These are phyloP conservation scores for Mythimna loreyi DNA, from an alignment of 2,888 invertebrate genomes.

Conservation along the genomic window DNA sequence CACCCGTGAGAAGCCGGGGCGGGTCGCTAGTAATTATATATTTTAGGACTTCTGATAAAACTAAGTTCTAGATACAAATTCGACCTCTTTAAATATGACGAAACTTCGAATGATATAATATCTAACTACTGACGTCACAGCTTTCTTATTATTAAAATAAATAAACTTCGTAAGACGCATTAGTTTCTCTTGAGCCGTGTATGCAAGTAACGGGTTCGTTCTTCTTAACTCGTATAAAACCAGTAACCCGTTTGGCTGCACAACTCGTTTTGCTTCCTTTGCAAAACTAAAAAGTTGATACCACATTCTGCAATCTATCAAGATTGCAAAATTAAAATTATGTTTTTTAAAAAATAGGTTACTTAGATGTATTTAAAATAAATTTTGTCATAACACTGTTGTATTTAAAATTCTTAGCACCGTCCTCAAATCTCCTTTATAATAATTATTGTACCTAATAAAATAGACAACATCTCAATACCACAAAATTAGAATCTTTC, in stretches of 20 bases:
- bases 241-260: slow-evolving; percentile 8
- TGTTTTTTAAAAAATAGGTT: background rate
- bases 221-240: slow-evolving; percentile 3
- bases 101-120: slow-evolving; percentile 16
- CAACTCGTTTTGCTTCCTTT: background rate
- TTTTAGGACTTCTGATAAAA: slow-evolving; percentile 9
- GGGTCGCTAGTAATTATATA: no score
- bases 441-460: background rate
- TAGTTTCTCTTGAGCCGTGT: background rate
- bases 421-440: background rate
- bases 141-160: slow-evolving; percentile 2
- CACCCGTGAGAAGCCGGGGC: no score
- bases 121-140: background rate
- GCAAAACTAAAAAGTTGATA: background rate
- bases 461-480: background rate
- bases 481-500: background rate
- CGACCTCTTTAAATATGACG: slow-evolving; percentile 15
- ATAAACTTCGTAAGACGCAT: slow-evolving; percentile 3
- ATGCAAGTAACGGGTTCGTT: slow-evolving; percentile 8
- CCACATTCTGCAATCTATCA: slow-evolving; percentile 5
- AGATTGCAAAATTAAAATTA: no score
- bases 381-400: background rate
- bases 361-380: no score
- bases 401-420: background rate
- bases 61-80: slow-evolving; percentile 4